These are phyloP conservation scores for Sceliomorpha sp. DNA, from an alignment of 2,888 invertebrate species.

Conservation along the genomic window DNA sequence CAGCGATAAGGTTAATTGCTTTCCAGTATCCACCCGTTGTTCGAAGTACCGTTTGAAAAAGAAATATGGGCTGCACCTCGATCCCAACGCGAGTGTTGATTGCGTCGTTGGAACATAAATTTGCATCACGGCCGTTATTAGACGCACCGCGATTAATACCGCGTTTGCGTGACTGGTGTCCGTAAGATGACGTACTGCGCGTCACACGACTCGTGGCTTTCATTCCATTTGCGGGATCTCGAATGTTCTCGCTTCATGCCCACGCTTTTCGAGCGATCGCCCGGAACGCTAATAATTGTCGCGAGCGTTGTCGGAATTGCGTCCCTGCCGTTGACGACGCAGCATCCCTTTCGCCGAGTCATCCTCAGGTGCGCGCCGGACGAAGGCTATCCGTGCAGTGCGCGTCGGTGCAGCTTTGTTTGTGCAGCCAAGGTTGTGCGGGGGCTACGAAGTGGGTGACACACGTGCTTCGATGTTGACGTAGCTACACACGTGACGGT, in stretches of 20 bases:
- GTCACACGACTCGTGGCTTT: background rate
- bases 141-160: background rate
- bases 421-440: slow-evolving; percentile 68
- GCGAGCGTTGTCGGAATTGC: no score
- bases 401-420: slow-evolving; percentile 69
- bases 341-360: no score
- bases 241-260: background rate
- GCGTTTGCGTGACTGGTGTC: background rate
- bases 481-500: slow-evolving; percentile 37
- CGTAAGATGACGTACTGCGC: background rate
- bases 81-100: background rate
- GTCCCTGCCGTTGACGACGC: no score
- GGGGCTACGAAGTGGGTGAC: slow-evolving; percentile 50
- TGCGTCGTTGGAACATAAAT: background rate
- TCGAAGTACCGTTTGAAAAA: background rate
- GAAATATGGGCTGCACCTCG: background rate
- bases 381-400: no score
- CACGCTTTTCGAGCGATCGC: background rate
- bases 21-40: background rate
- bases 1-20: background rate
- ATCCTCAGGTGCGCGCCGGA: no score
- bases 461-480: slow-evolving; percentile 60
- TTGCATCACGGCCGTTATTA: background rate
- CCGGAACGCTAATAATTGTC: background rate
- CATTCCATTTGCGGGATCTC: background rate